Evolutionary conservation across 2,888 invertebrate genomes (phyloP).

Genomic region (Girardia tigrina): DNA sequence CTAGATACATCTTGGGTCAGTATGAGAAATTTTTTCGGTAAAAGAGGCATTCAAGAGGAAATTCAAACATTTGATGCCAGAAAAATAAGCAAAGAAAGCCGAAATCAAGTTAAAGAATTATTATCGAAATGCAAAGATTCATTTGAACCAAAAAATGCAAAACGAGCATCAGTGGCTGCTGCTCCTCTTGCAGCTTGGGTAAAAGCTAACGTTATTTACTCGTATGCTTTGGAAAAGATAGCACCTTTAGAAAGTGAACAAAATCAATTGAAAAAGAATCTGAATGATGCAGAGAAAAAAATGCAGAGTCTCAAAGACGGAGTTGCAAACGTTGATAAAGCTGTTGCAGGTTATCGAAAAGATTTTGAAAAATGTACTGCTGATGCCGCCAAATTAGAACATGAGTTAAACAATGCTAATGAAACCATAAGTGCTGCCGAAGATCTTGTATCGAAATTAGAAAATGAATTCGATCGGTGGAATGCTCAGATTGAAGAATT

Average conservation of each 20-base stretch:
- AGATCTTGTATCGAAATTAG: slow-evolving; percentile 68
- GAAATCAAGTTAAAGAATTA: slow-evolving; percentile 67
- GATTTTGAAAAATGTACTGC: slow-evolving; percentile 58
- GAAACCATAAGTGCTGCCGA: slow-evolving; percentile 66
- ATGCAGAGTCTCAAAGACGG: slow-evolving; percentile 55
- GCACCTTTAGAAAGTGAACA: slow-evolving; percentile 74
- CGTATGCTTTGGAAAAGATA: slow-evolving; percentile 75
- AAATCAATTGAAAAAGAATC: slow-evolving; percentile 58
- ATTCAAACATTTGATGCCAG: slow-evolving; percentile 84
- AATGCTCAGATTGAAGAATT: slow-evolving; percentile 56
- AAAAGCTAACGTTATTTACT: slow-evolving; percentile 79
- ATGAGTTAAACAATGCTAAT: slow-evolving; percentile 64
- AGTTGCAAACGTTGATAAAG: slow-evolving; percentile 51
- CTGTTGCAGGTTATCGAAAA: slow-evolving; percentile 51
- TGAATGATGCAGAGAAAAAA: slow-evolving; percentile 67
- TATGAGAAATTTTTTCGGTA: slow-evolving; percentile 86
- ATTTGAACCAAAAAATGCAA: slow-evolving; percentile 71
- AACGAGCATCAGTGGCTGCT: slow-evolving; percentile 80
- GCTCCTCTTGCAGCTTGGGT: slow-evolving; percentile 95
- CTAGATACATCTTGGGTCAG: slow-evolving; percentile 97
- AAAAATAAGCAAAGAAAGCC: slow-evolving; percentile 66
- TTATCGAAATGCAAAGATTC: slow-evolving; percentile 67
- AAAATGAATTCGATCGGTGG: slow-evolving; percentile 78
- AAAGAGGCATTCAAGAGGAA: slow-evolving; percentile 86
- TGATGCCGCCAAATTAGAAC: slow-evolving; percentile 79